Conservation (phyloP, 2,797 vertebrate genomes). For the Phataginus tricuspis region DNA sequence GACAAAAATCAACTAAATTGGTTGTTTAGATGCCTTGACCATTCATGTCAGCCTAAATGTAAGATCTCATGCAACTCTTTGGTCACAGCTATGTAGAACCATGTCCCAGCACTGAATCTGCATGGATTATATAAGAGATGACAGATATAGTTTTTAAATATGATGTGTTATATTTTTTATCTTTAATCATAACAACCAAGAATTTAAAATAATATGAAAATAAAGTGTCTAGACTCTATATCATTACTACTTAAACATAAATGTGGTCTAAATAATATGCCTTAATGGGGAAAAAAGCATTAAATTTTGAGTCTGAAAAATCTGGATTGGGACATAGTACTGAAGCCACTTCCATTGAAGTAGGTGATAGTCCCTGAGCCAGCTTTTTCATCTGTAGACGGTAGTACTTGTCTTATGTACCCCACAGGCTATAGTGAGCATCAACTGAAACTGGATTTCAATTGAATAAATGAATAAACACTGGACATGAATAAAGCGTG, state of each 20-base stretch:
- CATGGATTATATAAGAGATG: not conserved
- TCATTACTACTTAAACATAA: not conserved
- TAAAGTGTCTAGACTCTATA: not conserved
- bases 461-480: not conserved
- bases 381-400: not conserved
- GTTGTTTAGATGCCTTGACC: slow-evolving; percentile 4
- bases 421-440: not conserved
- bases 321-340: not conserved
- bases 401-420: not conserved
- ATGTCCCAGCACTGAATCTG: not conserved
- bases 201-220: not conserved
- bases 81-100: not conserved
- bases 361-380: not conserved
- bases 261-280: not conserved
- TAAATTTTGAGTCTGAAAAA: not conserved
- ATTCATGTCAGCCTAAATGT: not conserved
- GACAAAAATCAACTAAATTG: slow-evolving; percentile 58
- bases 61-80: not conserved
- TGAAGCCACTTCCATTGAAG: not conserved
- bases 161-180: not conserved
- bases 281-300: not conserved
- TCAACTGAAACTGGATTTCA: not conserved
- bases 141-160: not conserved
- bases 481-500: not conserved
- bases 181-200: not conserved